Evolutionary conservation across 2,113 vertebrate species (phyloP), one percentile per base, ranked within the genome.

Genomic region (Hippocampus abdominalis): DNA sequence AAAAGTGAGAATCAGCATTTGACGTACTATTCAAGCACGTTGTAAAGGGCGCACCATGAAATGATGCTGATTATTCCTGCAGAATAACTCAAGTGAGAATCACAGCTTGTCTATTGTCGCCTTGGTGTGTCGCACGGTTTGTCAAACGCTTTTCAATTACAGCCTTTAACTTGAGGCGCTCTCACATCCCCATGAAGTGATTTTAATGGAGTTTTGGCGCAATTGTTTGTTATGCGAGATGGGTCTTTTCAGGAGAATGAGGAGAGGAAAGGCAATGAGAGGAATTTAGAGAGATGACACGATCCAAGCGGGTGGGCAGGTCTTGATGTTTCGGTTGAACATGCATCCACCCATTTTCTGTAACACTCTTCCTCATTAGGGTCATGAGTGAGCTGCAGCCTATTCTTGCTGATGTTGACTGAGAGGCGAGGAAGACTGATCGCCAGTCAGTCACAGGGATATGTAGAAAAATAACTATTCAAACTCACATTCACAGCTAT

Each of bases 81-180:
- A 77, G 85, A 89, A 86, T 86, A 86, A 83, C 81, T 75, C 73
- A 78, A 81, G 78, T 73, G 85, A 85, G 83, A 85, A 73, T 86
- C 83, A 74, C 81, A 81, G 87, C 86, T 87, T 86, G 89, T 86
- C 89, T 87, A 75, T 83, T 87, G 84, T 82, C 71, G 57, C 82
- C 85, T 85, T 84, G 76, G 60, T 39, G 39, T 74, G 71, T 81
- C 81, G 78, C 73, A 72, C 78, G 81, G 76, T 89, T 87, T 87
- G 87, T 88, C 86, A 89, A 89, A 89, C 85, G 84, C 75, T 81
- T 89, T 91, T 89, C 85, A 87, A 85, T 89, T 88, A 87, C 82
- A 88, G 81, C 78, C 83, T 89, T 82, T 87, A 85, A 90, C 87
- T 88, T 86, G 75, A 81, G 86, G 85, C 83, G 71, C 76, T 81